Evolutionary conservation across 2,888 invertebrate species (phyloP).

Genomic region (Nebria brevicollis): DNA sequence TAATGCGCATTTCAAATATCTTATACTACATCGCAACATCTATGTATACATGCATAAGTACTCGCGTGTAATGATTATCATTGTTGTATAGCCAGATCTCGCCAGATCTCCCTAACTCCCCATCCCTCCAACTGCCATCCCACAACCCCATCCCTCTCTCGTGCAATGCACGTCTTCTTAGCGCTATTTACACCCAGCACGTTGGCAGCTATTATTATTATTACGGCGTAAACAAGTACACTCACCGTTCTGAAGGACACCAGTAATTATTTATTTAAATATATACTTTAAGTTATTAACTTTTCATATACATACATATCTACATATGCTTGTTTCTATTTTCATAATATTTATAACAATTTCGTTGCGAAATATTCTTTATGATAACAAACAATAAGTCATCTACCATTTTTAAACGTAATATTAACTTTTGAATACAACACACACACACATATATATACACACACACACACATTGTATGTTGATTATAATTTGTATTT

Average conservation of each 20-base stretch:
- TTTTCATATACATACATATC: too few species aligned
- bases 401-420: too few species aligned
- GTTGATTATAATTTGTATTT: not conserved
- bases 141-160: not conserved
- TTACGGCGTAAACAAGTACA: not conserved
- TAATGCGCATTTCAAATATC: not conserved
- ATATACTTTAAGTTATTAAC: too few species aligned
- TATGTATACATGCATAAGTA: not conserved
- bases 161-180: not conserved
- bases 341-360: too few species aligned
- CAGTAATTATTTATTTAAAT: not conserved
- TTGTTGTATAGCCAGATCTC: not conserved
- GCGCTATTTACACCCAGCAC: not conserved
- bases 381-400: too few species aligned
- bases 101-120: not conserved
- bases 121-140: not conserved
- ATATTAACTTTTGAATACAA: too few species aligned
- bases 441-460: not conserved
- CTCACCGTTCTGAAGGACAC: not conserved
- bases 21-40: not conserved
- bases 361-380: too few species aligned
- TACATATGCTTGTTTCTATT: too few species aligned
- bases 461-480: not conserved
- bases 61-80: not conserved
- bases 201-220: not conserved